Percentiles rank a stretch among this genome's conserved stretches.
Evolutionary conservation across 2,113 vertebrate genomes (phyloP).

Genomic region (Equus przewalskii): DNA sequence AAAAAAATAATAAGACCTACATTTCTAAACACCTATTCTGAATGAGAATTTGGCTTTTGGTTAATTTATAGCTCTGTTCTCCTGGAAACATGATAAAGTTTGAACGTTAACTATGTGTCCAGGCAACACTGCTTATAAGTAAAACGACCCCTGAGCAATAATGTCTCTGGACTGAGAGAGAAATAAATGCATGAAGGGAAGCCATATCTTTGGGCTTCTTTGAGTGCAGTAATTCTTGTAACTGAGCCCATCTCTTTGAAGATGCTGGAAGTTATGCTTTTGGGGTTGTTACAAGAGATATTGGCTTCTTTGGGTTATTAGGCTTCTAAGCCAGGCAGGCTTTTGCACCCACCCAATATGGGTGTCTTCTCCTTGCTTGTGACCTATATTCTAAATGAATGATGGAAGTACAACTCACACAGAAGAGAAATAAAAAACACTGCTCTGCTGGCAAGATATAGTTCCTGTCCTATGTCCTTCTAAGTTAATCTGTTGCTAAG

Average conservation of each 20-base stretch:
- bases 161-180: neutral
- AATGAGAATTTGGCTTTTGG: neutral
- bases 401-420: neutral
- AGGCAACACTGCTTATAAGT: neutral
- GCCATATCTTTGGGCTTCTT: neutral
- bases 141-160: neutral
- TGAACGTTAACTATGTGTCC: neutral
- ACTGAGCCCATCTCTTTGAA: neutral
- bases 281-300: neutral
- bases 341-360: neutral
- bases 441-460: neutral
- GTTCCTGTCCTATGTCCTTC: neutral
- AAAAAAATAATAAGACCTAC: neutral
- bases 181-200: neutral
- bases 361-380: neutral
- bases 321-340: neutral
- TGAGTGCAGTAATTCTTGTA: neutral
- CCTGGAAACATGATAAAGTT: neutral
- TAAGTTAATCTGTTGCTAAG: neutral
- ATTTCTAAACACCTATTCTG: neutral
- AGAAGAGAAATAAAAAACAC: neutral
- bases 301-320: neutral
- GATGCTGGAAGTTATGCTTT: neutral
- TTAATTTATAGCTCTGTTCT: slow-evolving; percentile 10
- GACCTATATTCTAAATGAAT: slow-evolving; percentile 15